Evolutionary conservation across 2,113 vertebrate species (phyloP).

Genomic region (Camarhynchus parvulus): DNA sequence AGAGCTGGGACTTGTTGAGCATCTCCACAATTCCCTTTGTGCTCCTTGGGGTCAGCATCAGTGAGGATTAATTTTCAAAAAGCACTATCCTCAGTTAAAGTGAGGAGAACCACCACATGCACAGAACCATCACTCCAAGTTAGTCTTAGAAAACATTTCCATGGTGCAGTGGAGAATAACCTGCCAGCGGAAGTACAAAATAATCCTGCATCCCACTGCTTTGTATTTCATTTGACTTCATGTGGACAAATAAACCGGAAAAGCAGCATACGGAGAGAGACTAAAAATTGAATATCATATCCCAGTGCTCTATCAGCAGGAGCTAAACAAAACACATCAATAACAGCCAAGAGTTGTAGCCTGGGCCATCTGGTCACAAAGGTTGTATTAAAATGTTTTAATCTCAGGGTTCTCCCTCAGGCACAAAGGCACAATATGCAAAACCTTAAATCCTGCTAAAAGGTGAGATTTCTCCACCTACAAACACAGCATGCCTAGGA

Average conservation of each 20-base stretch:
- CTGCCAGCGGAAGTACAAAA: conserved; percentile 38
- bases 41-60: not conserved
- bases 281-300: conserved; percentile 36
- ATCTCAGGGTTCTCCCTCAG: conserved; percentile 23
- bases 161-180: not conserved
- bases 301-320: conserved; percentile 27
- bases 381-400: not conserved
- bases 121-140: not conserved
- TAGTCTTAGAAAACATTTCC: not conserved
- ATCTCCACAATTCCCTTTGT: not conserved
- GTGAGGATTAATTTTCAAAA: not conserved
- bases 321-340: conserved; percentile 4
- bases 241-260: conserved; percentile 59
- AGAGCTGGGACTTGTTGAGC: not conserved
- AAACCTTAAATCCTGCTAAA: not conserved
- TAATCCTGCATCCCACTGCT: conserved; percentile 8
- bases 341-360: not conserved
- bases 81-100: not conserved
- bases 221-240: conserved; percentile 2
- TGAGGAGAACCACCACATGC: not conserved
- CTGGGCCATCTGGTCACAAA: conserved; percentile 33
- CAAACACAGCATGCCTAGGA: not conserved
- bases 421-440: not conserved
- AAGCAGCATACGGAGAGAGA: conserved; percentile 66
- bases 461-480: not conserved